Base-by-base conservation (phyloP, 2,113 vertebrate genomes). In the Clinocottus analis region DNA sequence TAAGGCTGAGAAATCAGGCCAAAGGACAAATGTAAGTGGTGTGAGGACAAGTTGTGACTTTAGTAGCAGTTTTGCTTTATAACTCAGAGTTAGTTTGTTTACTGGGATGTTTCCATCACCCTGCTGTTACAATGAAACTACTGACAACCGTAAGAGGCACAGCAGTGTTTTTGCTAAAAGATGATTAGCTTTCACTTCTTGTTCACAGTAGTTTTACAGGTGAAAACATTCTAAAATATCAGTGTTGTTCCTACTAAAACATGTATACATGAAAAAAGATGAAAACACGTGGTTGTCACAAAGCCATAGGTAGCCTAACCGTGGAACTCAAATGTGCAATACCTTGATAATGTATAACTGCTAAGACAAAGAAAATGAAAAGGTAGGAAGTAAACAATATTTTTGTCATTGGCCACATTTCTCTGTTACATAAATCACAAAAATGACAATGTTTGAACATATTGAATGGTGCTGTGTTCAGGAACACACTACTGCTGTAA, bases 71-170 rank as follows among this genome's bases (percentile, higher is more conserved):
- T 74, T 37, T 37, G 41, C 47, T 69, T 60, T 33, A 49, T 7
- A 56, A 7, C 19, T 67, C 13, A 31, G 45, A 45, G 21, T 61
- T 31, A 53, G 49, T 83, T 77, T 74, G 39, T 82, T 70, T 35
- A 19, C 56, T 69, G 39, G 23, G 49, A 62, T 75, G 64, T 72
- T 79, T 60, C 43, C 45, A 41, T 19, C 49, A 53, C 19, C 63
- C 68, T 33, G 53, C 64, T 75, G 76, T 78, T 85, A 72, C 41
- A 51, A 69, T 55, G 25, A 37, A 51, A 72, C 77, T 66, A 62
- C 63, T 75, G 51, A 87, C 76, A 83, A 65, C 75, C 56, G 70
- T 68, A 49, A 83, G 70, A 72, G 60, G 58, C 80, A 76, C 37
- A 60, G 68, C 53, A 0, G 66, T 64, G 71, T 72, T 64, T 60